Conservation (phyloP, 1,140 invertebrate genomes). For the Hycleus cichorii region DNA sequence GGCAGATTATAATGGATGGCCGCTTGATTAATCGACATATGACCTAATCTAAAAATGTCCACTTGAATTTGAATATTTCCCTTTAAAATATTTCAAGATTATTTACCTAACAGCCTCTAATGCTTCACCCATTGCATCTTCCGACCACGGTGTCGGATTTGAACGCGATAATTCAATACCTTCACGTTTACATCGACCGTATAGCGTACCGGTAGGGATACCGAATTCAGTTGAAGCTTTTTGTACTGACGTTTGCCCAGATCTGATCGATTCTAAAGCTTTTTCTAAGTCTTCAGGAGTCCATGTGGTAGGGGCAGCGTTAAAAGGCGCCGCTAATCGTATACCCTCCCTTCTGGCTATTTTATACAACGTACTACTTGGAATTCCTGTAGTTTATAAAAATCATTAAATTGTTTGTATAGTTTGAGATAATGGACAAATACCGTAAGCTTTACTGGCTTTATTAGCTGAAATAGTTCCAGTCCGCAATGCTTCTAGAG, state of each 20-base stretch:
- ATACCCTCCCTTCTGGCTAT: conserved; percentile 83
- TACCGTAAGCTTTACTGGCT: conserved; percentile 82
- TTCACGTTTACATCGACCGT: conserved; percentile 79
- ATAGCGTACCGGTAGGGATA: conserved; percentile 77
- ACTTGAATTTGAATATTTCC: background rate
- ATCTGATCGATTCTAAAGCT: conserved; percentile 74
- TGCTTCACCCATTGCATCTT: conserved; percentile 82
- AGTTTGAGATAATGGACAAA: background rate
- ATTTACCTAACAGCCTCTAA: conserved; percentile 74
- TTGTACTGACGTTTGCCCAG: conserved; percentile 76
- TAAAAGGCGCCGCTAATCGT: conserved; percentile 76
- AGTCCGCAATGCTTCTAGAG: conserved; percentile 69
- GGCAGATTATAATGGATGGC: conserved; percentile 87
- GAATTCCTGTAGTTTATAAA: conserved; percentile 53
- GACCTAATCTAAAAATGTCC: conserved; percentile 58
- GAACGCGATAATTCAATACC: conserved; percentile 79
- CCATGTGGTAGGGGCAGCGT: conserved; percentile 85
- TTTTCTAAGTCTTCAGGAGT: conserved; percentile 72
- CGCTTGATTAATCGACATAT: conserved; percentile 89
- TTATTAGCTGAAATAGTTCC: conserved; percentile 83
- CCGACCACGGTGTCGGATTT: conserved; percentile 82
- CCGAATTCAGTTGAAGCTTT: conserved; percentile 76
- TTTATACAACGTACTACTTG: conserved; percentile 83
- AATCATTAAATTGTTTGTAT: background rate
- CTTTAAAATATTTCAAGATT: background rate